Evolutionary conservation across 1,140 invertebrate species (phyloP).

Genomic region (Latrodectus geometricus): DNA sequence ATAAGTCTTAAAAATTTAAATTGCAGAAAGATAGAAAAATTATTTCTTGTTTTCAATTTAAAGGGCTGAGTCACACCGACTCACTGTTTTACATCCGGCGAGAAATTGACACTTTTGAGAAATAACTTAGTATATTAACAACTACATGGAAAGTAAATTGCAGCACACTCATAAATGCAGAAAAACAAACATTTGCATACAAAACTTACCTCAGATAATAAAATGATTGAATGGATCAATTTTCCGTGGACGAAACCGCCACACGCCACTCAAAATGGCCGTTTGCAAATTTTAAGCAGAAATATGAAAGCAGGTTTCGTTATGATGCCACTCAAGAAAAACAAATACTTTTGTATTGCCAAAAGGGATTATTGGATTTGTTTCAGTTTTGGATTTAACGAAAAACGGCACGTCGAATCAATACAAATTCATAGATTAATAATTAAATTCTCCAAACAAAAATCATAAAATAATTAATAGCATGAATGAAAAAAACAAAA

Average conservation of each 20-base stretch:
- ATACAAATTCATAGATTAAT: too few species aligned
- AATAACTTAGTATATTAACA: not conserved
- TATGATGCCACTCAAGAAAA: conserved; percentile 31
- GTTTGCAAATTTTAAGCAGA: conserved; percentile 38
- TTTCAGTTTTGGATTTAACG: too few species aligned
- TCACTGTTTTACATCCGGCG: conserved; percentile 42
- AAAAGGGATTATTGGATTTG: too few species aligned
- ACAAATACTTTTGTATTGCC: not conserved
- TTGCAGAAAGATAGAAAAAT: not conserved
- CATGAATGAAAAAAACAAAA: too few species aligned
- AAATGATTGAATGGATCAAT: not conserved
- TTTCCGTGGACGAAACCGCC: conserved; percentile 55
- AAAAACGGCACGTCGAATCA: too few species aligned
- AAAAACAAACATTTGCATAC: not conserved
- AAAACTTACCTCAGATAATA: conserved; percentile 17
- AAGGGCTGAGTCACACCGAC: conserved; percentile 44
- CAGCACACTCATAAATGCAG: not conserved
- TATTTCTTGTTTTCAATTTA: conserved; percentile 27
- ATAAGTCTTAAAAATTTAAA: too few species aligned
- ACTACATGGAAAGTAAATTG: too few species aligned
- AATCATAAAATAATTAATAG: too few species aligned
- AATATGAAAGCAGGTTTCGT: conserved; percentile 49
- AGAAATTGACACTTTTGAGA: conserved; percentile 2
- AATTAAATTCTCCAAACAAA: too few species aligned
- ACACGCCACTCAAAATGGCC: conserved; percentile 61